Evolutionary conservation across 2,888 invertebrate species (phyloP).

Genomic region (Orthosia gothica): DNA sequence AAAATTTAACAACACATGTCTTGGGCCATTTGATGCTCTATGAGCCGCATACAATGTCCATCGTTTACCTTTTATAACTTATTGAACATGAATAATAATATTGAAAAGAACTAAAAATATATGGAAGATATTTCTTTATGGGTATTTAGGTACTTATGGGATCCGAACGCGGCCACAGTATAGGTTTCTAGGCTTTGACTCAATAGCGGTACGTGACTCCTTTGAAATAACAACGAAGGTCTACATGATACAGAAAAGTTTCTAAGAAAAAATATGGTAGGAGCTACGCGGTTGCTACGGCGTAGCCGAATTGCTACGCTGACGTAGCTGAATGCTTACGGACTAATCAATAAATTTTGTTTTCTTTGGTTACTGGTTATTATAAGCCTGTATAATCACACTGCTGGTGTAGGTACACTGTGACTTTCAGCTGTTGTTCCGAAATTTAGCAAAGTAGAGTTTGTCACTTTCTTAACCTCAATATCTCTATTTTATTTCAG

Average conservation of each 20-base stretch:
- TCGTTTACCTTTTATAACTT: constrained; percentile 57
- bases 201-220: neutral
- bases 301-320: constrained; percentile 25
- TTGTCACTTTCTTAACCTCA: too few species aligned
- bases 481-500: too few species aligned
- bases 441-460: too few species aligned
- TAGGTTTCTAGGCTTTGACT: constrained; percentile 13
- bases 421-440: too few species aligned
- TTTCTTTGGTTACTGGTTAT: neutral
- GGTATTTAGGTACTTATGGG: constrained; percentile 20
- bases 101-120: constrained; percentile 43
- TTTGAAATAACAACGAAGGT: constrained; percentile 18
- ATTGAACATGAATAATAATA: constrained; percentile 45
- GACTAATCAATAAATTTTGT: neutral
- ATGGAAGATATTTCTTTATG: neutral
- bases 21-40: constrained; percentile 49
- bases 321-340: neutral
- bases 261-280: constrained; percentile 1
- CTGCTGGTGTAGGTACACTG: neutral
- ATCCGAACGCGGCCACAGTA: constrained; percentile 1
- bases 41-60: constrained; percentile 58
- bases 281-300: constrained; percentile 26
- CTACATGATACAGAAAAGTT: constrained; percentile 19
- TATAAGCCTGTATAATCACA: too few species aligned
- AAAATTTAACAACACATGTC: constrained; percentile 53